phyloP scores from a whole-genome alignment of 2,113 vertebrate species.

The Cromileptes altivelis region DNA sequence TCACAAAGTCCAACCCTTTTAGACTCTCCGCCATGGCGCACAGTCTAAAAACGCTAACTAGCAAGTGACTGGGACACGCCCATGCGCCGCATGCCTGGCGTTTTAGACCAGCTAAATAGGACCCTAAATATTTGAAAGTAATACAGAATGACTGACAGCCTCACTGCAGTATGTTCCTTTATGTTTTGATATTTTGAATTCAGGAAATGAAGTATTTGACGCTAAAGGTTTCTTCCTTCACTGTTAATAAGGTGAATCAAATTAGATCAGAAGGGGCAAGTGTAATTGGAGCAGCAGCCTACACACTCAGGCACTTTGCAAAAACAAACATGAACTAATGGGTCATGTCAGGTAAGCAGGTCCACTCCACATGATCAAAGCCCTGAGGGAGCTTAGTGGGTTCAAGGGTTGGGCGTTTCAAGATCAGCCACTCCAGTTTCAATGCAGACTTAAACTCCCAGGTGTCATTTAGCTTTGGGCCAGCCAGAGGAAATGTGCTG shows the following conservation, averaged over 20 bases:
- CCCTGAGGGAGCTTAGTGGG: neutral
- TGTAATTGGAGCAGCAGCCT: neutral
- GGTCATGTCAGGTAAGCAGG: neutral
- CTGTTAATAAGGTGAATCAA: neutral
- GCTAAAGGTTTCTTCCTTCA: no score
- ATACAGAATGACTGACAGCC: no score
- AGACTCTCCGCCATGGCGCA: no score
- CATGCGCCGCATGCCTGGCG: no score
- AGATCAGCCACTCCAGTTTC: conserved; percentile 17
- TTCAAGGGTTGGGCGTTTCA: conserved; percentile 9
- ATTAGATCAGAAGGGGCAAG: neutral
- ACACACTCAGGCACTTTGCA: neutral
- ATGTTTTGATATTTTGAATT: no score
- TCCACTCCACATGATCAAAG: neutral
- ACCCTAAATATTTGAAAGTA: no score
- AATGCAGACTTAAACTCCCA: conserved; percentile 16
- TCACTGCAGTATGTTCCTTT: no score
- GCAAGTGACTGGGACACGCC: no score
- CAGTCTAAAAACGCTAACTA: no score
- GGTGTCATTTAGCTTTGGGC: conserved; percentile 37
- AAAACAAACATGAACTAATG: neutral
- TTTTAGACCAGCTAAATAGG: no score
- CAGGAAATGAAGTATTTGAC: no score
- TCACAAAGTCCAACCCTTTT: no score
- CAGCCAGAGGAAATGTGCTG: conserved; percentile 15